Evolutionary conservation across 2,113 vertebrate genomes (phyloP).

Genomic region (Sphyrna mokarran): DNA sequence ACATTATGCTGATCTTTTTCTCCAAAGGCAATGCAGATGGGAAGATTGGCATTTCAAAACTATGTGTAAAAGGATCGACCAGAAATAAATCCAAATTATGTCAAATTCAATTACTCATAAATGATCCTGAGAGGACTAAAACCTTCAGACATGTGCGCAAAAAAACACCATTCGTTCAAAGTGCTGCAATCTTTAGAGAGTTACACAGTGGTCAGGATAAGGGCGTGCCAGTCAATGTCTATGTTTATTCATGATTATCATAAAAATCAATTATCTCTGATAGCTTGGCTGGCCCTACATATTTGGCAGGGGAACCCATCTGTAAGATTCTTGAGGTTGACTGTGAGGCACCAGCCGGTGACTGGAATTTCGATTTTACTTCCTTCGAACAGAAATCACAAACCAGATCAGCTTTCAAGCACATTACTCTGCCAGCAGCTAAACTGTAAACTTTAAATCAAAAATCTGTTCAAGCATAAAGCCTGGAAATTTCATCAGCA

Average conservation of each 20-base stretch:
- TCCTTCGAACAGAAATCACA: constrained; percentile 12
- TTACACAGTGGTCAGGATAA: neutral
- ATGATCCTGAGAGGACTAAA: neutral
- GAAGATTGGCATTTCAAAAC: neutral
- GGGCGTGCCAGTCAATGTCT: neutral
- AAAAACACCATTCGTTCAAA: neutral
- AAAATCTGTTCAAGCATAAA: neutral
- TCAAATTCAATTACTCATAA: neutral
- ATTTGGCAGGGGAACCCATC: neutral
- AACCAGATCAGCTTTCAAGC: neutral
- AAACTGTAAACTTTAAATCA: neutral
- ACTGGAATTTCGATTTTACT: neutral
- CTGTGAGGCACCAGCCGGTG: neutral
- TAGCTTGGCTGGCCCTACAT: constrained; percentile 4
- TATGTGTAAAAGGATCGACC: neutral
- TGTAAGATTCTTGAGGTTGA: neutral
- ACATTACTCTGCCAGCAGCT: neutral
- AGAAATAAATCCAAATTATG: constrained; percentile 14
- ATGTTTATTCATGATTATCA: constrained; percentile 6
- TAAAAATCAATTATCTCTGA: constrained; percentile 30
- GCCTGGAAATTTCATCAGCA: neutral
- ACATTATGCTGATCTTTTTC: neutral
- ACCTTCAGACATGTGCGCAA: neutral
- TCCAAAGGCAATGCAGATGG: neutral
- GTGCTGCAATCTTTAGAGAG: neutral